phyloP scores from a whole-genome alignment of 2,797 vertebrate species.

The Craterocephalus amniculus region DNA sequence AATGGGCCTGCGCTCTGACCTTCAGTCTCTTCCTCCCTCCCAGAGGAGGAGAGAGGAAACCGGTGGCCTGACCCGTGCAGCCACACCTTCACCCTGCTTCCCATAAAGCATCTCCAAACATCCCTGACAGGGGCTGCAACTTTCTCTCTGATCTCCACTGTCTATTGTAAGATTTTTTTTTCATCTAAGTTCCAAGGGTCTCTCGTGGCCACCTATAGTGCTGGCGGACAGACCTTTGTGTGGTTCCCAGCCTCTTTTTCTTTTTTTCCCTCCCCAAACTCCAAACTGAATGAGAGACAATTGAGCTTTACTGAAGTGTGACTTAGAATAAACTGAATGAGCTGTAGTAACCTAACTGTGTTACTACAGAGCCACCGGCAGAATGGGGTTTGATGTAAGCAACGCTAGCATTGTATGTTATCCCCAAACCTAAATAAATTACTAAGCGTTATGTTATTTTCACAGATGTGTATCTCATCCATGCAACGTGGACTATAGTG shows the following conservation, averaged over 20 bases:
- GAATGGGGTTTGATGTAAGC: not conserved
- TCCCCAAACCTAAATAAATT: too few relatives aligned
- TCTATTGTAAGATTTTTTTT: slow-evolving; percentile 76
- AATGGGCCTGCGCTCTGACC: slow-evolving; percentile 72
- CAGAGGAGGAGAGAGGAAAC: slow-evolving; percentile 62
- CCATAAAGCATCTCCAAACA: slow-evolving; percentile 46
- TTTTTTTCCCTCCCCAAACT: not conserved
- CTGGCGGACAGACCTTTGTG: slow-evolving; percentile 42
- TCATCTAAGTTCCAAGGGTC: slow-evolving; percentile 51
- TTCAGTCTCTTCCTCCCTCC: slow-evolving; percentile 69
- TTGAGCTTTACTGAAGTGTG: not conserved
- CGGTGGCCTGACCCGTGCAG: slow-evolving; percentile 56
- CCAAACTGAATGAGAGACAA: not conserved
- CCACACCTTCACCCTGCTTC: slow-evolving; percentile 57
- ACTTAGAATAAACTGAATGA: not conserved
- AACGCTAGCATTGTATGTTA: not conserved
- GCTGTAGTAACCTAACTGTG: not conserved
- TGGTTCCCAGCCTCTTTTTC: slow-evolving; percentile 19
- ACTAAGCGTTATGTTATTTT: too few relatives aligned
- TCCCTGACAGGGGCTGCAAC: slow-evolving; percentile 34
- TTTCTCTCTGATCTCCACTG: slow-evolving; percentile 61
- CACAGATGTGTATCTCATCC: too few relatives aligned
- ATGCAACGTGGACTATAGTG: too few relatives aligned
- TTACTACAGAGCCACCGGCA: not conserved
- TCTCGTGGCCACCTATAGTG: slow-evolving; percentile 48